These are phyloP conservation scores for Petromus typicus DNA, from an alignment of 2,113 vertebrate species.

Conservation along the genomic window DNA sequence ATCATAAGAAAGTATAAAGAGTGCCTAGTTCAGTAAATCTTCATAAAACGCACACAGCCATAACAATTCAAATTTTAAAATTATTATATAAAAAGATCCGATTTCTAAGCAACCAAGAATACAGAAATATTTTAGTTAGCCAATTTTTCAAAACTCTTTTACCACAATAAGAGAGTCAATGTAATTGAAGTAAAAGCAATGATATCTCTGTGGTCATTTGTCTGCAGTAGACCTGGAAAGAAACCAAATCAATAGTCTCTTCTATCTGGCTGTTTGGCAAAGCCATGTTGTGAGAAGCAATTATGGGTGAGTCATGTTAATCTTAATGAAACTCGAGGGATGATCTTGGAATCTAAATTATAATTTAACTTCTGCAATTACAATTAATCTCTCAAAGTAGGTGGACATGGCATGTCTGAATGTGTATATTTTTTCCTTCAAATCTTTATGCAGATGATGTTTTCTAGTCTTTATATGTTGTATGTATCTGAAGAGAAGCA, in stretches of 20 bases:
- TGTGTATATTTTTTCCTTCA: slow-evolving; percentile 3
- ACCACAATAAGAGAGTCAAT: background rate
- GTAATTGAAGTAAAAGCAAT: slow-evolving; percentile 25
- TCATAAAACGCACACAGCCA: background rate
- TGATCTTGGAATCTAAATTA: slow-evolving; percentile 57
- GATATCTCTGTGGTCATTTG: background rate
- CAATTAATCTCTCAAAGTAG: slow-evolving; percentile 62
- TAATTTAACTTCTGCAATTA: slow-evolving; percentile 67
- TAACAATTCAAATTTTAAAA: background rate
- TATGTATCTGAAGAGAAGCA: background rate
- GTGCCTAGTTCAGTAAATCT: background rate
- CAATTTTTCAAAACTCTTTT: background rate
- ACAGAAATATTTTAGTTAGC: background rate
- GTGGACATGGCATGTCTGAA: slow-evolving; percentile 26
- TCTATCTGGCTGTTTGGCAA: slow-evolving; percentile 57
- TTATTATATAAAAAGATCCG: background rate
- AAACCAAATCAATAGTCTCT: slow-evolving; percentile 24
- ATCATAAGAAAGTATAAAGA: background rate
- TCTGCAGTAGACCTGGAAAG: slow-evolving; percentile 35
- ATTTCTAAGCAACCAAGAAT: background rate
- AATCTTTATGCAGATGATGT: background rate
- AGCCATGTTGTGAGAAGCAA: slow-evolving; percentile 34
- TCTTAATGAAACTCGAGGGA: slow-evolving; percentile 64
- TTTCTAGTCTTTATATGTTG: slow-evolving; percentile 39
- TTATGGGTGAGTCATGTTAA: slow-evolving; percentile 51